Evolutionary conservation across 2,888 invertebrate species (phyloP).

Genomic region (Dermolepida albohirtum): DNA sequence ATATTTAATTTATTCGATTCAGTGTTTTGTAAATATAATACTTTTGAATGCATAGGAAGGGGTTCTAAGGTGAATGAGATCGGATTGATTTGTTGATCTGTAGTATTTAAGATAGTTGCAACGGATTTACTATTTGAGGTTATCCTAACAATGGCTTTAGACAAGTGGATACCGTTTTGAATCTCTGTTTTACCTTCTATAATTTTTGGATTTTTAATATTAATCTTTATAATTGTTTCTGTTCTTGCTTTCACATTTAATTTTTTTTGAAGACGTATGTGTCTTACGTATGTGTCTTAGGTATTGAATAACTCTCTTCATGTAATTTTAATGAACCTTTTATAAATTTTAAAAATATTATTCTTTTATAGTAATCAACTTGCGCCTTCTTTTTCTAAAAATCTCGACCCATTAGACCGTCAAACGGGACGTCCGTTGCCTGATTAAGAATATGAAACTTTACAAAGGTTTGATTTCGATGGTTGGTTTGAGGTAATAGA

Average conservation of each 20-base stretch:
- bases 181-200: conserved; percentile 3
- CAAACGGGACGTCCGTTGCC: conserved; percentile 8
- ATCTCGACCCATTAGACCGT: too few relatives aligned
- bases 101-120: conserved; percentile 16
- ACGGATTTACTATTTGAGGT: neutral
- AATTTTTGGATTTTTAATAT: conserved; percentile 3
- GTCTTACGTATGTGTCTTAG: too few relatives aligned
- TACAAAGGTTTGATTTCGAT: neutral
- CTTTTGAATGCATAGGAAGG: neutral
- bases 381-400: neutral
- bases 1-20: neutral
- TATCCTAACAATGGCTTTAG: conserved; percentile 1
- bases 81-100: conserved; percentile 6
- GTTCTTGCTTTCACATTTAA: neutral
- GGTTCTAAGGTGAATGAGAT: conserved; percentile 8
- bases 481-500: neutral
- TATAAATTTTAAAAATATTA: conserved; percentile 1
- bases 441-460: conserved; percentile 21
- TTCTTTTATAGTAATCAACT: too few relatives aligned
- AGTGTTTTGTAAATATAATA: too few relatives aligned
- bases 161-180: conserved; percentile 6
- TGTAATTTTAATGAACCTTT: too few relatives aligned
- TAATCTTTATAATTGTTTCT: conserved; percentile 10
- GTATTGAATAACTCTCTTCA: neutral
- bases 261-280: too few relatives aligned